Percentiles rank a stretch among this genome's conserved stretches.
These are phyloP conservation scores for Machimus rusticus DNA, from an alignment of 2,888 invertebrate species.

Conservation along the genomic window DNA sequence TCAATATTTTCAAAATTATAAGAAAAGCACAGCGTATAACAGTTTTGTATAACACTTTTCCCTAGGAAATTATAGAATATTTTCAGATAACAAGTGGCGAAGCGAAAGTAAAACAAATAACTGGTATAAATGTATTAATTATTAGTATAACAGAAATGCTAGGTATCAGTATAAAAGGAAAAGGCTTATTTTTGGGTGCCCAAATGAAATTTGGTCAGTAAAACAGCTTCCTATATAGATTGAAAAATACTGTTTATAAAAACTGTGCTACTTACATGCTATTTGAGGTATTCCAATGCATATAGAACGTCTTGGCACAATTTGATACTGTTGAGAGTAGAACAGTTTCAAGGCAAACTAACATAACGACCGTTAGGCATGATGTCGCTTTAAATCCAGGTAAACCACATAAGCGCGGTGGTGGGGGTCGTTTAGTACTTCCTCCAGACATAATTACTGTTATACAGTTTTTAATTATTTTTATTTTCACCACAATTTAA, in stretches of 20 bases:
- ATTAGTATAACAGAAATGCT: neutral
- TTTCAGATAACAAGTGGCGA: no score
- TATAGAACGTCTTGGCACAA: slow-evolving; percentile 84
- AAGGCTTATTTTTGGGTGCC: neutral
- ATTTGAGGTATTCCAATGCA: slow-evolving; percentile 91
- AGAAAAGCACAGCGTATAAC: no score
- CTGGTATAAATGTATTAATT: neutral
- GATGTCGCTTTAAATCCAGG: slow-evolving; percentile 63
- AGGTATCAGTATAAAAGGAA: no score
- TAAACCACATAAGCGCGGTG: slow-evolving; percentile 53
- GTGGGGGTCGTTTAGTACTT: slow-evolving; percentile 50
- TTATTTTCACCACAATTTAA: neutral
- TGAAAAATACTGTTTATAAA: no score
- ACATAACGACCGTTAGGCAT: slow-evolving; percentile 66
- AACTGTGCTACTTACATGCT: slow-evolving; percentile 68
- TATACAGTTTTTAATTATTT: neutral
- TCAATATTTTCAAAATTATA: no score
- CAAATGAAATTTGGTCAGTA: neutral
- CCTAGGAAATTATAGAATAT: no score
- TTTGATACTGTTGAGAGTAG: slow-evolving; percentile 69
- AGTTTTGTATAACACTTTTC: no score
- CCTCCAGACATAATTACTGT: slow-evolving; percentile 49
- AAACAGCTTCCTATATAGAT: neutral
- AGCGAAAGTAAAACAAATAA: neutral
- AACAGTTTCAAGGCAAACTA: slow-evolving; percentile 68